phyloP scores from a whole-genome alignment of 2,888 invertebrate species.

The Drosophila pseudotalamancana region DNA sequence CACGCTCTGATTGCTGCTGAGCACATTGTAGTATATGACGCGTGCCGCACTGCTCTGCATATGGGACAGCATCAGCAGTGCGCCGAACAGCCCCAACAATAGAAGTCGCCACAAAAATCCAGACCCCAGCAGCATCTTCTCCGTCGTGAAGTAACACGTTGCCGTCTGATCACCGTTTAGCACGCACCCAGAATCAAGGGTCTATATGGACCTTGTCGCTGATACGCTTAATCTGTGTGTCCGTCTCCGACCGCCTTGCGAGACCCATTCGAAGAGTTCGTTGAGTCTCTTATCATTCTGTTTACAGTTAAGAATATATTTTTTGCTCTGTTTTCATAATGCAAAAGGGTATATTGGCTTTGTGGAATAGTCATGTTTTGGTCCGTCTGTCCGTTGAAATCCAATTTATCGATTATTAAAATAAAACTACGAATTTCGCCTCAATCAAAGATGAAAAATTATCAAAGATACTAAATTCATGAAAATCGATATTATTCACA shows the following conservation, averaged over 20 bases:
- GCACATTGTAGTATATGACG: conserved; percentile 57
- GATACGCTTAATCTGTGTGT: conserved; percentile 15
- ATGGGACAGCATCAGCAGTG: conserved; percentile 5
- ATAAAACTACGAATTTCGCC: too few species aligned
- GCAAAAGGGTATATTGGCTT: not conserved
- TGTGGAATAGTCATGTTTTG: too few species aligned
- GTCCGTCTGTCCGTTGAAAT: too few species aligned
- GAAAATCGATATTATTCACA: too few species aligned
- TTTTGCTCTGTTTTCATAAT: not conserved
- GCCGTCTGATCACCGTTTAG: conserved; percentile 15
- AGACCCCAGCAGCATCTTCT: conserved; percentile 32
- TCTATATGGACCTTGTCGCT: conserved; percentile 5
- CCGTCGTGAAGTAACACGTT: conserved; percentile 4
- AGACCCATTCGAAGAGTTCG: not conserved
- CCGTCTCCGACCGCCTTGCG: not conserved
- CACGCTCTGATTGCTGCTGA: conserved; percentile 29
- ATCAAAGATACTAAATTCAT: too few species aligned
- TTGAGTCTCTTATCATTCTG: conserved; percentile 28
- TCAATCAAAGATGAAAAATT: too few species aligned
- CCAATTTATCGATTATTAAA: too few species aligned
- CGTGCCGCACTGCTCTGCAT: conserved; percentile 24
- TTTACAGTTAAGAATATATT: conserved; percentile 11
- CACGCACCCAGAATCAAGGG: conserved; percentile 10
- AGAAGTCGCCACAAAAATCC: conserved; percentile 12
- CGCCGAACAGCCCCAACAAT: not conserved